Base-by-base conservation (phyloP, 2,797 vertebrate species). In the Spizella passerina region DNA sequence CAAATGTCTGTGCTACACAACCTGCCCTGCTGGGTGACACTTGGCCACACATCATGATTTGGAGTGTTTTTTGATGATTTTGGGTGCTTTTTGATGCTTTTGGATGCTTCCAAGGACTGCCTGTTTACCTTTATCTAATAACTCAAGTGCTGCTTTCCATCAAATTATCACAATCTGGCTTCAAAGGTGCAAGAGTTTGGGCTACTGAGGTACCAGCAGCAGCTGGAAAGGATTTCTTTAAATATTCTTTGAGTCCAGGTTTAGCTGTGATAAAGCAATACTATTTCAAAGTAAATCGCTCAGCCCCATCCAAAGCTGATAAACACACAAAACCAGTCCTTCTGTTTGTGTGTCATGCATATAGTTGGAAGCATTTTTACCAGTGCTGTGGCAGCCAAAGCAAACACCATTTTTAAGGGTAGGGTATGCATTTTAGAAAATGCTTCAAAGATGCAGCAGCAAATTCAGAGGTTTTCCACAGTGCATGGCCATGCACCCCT, bases 401-500 rank as follows among this genome's bases (percentile, higher is more conserved):
- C 4, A 64, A 60, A 13, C 20, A 19, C 11, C 8, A 1, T 17
- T 77, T 59, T 65, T 32, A 34, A 6, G 19, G 30, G 3, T 6
- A 13, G 12, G 5, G 4, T 7, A 6, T 29, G 27, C 9, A 15
- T 57, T 65, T 72, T 46, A 59, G 70, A 66, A 66, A 66, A 15
- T 7, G 6, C 14, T 70, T 81, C 56, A 24, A 76, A 57, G 50
- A 23, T 36, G 21, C 22, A 39, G 5, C 5, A 56, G 8, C 16
- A 24, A 81, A 46, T 46, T 43, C 38, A 43, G 47, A 50, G 17
- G 16, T 26, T 83, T 91, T 55, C 53, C 12, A 14, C 30, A 55
- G 39, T 0, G 0, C 19, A 9, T 0, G 36, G 17, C 17, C 4
- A 0, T 18, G 8, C 13, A 23, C 4, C 4, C 4, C 8, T 73